Evolutionary conservation across 2,113 vertebrate species (phyloP), one percentile per base, ranked within the genome.

Genomic region (Crocuta crocuta): DNA sequence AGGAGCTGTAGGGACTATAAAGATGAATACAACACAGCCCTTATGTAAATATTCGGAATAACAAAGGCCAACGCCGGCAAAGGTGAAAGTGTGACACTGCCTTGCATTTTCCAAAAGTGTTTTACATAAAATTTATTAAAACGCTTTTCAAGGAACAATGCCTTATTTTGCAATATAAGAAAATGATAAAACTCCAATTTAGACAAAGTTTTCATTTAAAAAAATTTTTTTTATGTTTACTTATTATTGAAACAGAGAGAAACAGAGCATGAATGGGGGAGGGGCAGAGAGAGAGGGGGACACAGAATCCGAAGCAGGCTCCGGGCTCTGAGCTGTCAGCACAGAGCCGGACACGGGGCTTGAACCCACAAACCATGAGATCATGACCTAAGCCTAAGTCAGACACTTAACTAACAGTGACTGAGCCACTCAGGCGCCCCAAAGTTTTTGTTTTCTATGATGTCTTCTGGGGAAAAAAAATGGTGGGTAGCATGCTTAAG

Each of bases 111-210:
- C 68, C 83, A 90, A 90, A 73, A 73, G 10, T 8, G 10, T 74
- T 55, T 84, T 88, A 71, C 10, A 88, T 10, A 74, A n/a, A 74
- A 1, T 10, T 13, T 26, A 89, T 28, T 33, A 95, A 85, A 78
- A 91, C 33, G 2, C 8, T 95, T 89, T 89, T 55, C 58, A 76
- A 76, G 83, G 24, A 73, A 86, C 74, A 55, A 17, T 19, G 23
- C 33, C 10, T 31, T 55, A 91, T 43, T 94, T 45, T 55, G 15
- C 19, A 85, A 71, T 50, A 66, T 50, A 83, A 91, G 10, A 89
- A 68, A 26, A 48, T 48, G 21, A 89, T 82, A 89, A 92, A 84
- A 94, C 15, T 85, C 33, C 48, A 82, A 50, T 84, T 96, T 55
- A 66, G 19, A 66, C 48, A 76, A 94, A 86, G 23, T 80, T 94